A percentile compares a stretch with the other conserved stretches of the same genome.
Conservation (phyloP, 2,797 vertebrate genomes). For the Helicolenus hilgendorfi region DNA sequence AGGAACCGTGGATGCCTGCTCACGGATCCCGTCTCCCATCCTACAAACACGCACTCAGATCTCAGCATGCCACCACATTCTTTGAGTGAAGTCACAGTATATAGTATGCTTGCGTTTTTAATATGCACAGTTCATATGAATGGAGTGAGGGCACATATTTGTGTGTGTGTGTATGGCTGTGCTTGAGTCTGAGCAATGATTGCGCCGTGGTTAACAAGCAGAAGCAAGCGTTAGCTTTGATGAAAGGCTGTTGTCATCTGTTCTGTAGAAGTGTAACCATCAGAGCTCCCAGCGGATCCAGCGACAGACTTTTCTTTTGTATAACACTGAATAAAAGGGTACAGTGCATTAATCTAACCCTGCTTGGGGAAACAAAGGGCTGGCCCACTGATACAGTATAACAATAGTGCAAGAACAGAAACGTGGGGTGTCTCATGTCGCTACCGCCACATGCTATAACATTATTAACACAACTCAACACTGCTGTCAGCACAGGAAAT, state of each 20-base stretch:
- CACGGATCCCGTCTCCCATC: slow-evolving; percentile 28
- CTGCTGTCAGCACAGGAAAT: slow-evolving; percentile 35
- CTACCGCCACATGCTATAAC: slow-evolving; percentile 57
- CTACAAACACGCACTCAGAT: slow-evolving; percentile 44
- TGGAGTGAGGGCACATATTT: slow-evolving; percentile 5
- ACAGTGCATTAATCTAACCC: slow-evolving; percentile 87
- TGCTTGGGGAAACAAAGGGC: slow-evolving; percentile 80
- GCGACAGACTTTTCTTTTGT: slow-evolving; percentile 87
- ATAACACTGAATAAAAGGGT: slow-evolving; percentile 84
- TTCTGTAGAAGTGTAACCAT: slow-evolving; percentile 83
- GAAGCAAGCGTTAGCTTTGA: slow-evolving; percentile 83
- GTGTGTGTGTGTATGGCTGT: slow-evolving; percentile 2
- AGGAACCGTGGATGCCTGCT: slow-evolving; percentile 42
- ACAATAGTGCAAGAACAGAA: slow-evolving; percentile 69
- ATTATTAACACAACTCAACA: slow-evolving; percentile 45
- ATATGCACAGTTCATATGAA: slow-evolving; percentile 8
- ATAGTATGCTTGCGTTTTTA: slow-evolving; percentile 1
- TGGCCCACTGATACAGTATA: slow-evolving; percentile 63
- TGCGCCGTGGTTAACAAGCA: slow-evolving; percentile 73
- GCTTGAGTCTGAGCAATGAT: slow-evolving; percentile 65
- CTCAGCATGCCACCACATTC: slow-evolving; percentile 37
- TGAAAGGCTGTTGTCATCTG: slow-evolving; percentile 90
- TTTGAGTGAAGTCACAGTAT: slow-evolving; percentile 43
- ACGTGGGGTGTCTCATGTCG: slow-evolving; percentile 47
- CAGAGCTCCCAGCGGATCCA: slow-evolving; percentile 82